Evolutionary conservation across 2,113 vertebrate genomes (phyloP), one percentile per base, ranked within the genome.

Genomic region (Chamaetylas fuelleborni): DNA sequence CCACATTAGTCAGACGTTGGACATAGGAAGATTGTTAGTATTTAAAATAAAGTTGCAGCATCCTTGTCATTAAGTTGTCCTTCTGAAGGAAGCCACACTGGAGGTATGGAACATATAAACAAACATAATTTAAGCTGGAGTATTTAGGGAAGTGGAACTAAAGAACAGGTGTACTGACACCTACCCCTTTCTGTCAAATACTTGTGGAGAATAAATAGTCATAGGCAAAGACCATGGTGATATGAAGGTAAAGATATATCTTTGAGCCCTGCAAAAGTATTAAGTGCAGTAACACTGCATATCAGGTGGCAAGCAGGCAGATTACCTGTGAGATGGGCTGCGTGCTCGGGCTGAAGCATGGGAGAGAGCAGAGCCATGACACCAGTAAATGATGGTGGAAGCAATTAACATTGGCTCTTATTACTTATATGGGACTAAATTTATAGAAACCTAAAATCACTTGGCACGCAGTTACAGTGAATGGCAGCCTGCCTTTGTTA

Each of bases 101-200:
- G 40, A 77, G 60, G 14, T 78, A 66, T 20, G 33, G 74, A 91
- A 92, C 62, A 70, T 66, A 66, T 80, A 97, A 95, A 95, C 79
- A 94, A 94, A 90, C 29, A 58, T 42, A 54, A 13, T 3, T 50
- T 66, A 57, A 0, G 0, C 8, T 88, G 74, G 42, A 88, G 16
- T 95, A 86, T 85, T 91, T 91, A 94, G 58, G 90, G 71, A 96
- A 95, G 79, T 54, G 74, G 31, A 88, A 31, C 42, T 95, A 88
- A 91, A 91, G 17, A 14, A 47, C 47, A 80, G n/a, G n/a, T 56
- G 50, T 77, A 38, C 54, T 0, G 1, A 58, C 0, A 0, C 24
- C 67, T 50, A 77, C 50, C 54, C 13, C 54, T 69, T 85, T 80
- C 67, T 91, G 40, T 64, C 53, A 81, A 83, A 76, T 47, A 48